Conservation (phyloP, 2,888 invertebrate species). For the Unio delphinus region DNA sequence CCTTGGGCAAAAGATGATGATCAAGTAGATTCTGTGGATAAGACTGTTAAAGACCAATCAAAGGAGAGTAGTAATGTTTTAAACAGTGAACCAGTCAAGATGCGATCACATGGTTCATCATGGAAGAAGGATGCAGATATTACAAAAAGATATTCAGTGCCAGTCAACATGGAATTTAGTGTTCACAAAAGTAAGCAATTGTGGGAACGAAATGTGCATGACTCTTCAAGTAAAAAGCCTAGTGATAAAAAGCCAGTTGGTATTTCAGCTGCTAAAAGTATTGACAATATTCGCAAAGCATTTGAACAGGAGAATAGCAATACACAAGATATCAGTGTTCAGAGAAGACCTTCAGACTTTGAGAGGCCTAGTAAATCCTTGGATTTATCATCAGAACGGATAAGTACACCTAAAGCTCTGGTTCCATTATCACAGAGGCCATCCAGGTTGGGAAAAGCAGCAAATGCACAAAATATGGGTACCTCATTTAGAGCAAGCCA, state of each 20-base stretch:
- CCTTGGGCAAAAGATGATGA: conserved; percentile 47
- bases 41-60: conserved; percentile 36
- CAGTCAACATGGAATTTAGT: too few species aligned
- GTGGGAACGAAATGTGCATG: conserved; percentile 27
- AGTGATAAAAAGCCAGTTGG: conserved; percentile 23
- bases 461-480: too few species aligned
- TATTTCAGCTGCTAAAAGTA: conserved; percentile 22
- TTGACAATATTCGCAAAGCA: conserved; percentile 31
- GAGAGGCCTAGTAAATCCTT: conserved; percentile 5
- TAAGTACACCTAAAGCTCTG: too few species aligned
- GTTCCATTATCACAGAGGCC: too few species aligned
- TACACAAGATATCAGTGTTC: conserved; percentile 18
- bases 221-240: conserved; percentile 20
- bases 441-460: too few species aligned
- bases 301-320: conserved; percentile 37
- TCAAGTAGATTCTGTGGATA: conserved; percentile 38
- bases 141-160: too few species aligned
- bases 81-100: too few species aligned
- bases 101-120: too few species aligned
- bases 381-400: conserved; percentile 1
- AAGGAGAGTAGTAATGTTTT: conserved; percentile 39
- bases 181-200: conserved; percentile 11
- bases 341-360: conserved; percentile 17
- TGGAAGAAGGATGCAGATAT: too few species aligned
- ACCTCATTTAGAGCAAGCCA: too few species aligned